A percentile compares a stretch with the other conserved stretches of the same genome.
Conservation (phyloP, 2,888 invertebrate species). For the Sycophila texana region DNA sequence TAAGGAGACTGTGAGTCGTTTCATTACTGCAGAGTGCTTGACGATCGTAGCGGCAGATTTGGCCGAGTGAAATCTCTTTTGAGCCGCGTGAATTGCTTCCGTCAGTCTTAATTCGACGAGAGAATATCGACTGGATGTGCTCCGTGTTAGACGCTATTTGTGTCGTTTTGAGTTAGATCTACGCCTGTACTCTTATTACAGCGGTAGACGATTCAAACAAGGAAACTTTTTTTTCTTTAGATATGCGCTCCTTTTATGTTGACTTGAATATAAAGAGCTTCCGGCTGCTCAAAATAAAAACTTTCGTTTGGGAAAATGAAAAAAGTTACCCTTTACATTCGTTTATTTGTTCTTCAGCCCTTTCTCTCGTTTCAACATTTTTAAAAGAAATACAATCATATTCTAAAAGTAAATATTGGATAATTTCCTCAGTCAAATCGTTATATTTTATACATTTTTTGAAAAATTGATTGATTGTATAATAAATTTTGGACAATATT, state of each 20-base stretch:
- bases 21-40: too few species aligned
- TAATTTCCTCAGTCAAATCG: too few species aligned
- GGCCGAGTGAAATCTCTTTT: too few species aligned
- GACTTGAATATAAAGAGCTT: constrained; percentile 32
- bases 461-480: too few species aligned
- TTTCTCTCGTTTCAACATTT: not conserved
- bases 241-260: constrained; percentile 12
- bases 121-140: not conserved
- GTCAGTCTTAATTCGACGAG: not conserved
- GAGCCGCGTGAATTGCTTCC: too few species aligned
- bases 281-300: constrained; percentile 38
- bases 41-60: too few species aligned
- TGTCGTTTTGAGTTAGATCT: not conserved
- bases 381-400: not conserved
- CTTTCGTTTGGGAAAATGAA: constrained; percentile 28
- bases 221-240: not conserved
- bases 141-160: too few species aligned
- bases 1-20: not conserved
- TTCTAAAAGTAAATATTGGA: too few species aligned
- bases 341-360: not conserved
- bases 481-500: too few species aligned
- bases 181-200: constrained; percentile 12
- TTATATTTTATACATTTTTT: too few species aligned
- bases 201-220: not conserved
- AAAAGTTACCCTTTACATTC: constrained; percentile 41